These are phyloP conservation scores for Clarias magur DNA, from an alignment of 2,113 vertebrate genomes.

Conservation along the genomic window DNA sequence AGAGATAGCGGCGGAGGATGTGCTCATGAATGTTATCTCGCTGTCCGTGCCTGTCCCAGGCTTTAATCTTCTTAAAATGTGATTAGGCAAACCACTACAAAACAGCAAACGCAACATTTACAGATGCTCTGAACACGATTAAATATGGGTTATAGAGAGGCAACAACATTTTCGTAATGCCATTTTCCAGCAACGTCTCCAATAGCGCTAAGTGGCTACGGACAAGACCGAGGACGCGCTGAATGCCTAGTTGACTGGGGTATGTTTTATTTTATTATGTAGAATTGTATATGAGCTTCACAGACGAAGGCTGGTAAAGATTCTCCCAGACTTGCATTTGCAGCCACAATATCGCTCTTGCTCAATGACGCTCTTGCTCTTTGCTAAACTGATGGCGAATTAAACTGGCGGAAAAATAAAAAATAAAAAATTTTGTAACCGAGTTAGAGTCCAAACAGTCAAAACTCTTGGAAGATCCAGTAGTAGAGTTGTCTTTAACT, in stretches of 20 bases:
- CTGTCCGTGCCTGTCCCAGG: slow-evolving; percentile 13
- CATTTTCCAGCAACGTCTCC: neutral
- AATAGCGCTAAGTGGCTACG: neutral
- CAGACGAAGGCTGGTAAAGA: neutral
- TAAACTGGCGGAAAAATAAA: too few relatives aligned
- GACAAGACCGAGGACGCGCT: neutral
- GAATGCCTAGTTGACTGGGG: neutral
- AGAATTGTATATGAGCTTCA: neutral
- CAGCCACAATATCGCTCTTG: neutral
- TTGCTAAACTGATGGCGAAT: neutral
- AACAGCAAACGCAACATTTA: slow-evolving; percentile 40
- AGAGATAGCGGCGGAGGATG: slow-evolving; percentile 32
- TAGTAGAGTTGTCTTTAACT: neutral
- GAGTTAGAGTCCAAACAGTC: neutral
- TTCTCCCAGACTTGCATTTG: neutral
- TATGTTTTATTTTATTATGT: neutral
- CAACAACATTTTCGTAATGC: slow-evolving; percentile 14
- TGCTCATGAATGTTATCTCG: slow-evolving; percentile 51
- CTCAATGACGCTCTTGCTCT: too few relatives aligned
- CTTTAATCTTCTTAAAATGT: slow-evolving; percentile 53
- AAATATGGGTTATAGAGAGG: slow-evolving; percentile 33
- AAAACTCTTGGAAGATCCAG: neutral
- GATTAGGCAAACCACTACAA: slow-evolving; percentile 41
- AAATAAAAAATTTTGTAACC: too few relatives aligned
- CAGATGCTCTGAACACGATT: slow-evolving; percentile 45